Conservation (phyloP, 2,888 invertebrate species). For the Hyposoter dolosus region DNA sequence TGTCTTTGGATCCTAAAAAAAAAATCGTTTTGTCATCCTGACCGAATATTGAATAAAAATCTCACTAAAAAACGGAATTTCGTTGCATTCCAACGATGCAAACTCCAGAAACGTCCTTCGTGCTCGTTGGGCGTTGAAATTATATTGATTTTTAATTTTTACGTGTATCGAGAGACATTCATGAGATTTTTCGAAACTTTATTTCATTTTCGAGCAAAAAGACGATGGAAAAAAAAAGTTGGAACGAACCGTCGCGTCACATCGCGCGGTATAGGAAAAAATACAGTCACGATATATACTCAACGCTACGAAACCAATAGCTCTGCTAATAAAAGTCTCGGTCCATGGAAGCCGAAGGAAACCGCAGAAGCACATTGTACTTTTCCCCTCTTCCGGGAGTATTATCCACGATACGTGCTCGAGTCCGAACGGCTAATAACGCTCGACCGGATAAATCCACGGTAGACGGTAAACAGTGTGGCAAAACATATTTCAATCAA, state of each 20-base stretch:
- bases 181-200: neutral
- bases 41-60: too few species aligned
- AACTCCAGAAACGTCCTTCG: too few species aligned
- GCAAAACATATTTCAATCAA: constrained; percentile 82
- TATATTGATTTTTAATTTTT: neutral
- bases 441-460: constrained; percentile 74
- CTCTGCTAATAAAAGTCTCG: constrained; percentile 34
- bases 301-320: constrained; percentile 11
- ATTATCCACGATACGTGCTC: constrained; percentile 70
- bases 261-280: neutral
- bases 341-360: constrained; percentile 3
- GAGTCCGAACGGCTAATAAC: constrained; percentile 71
- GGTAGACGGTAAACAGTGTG: constrained; percentile 77
- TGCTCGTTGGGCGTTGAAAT: too few species aligned
- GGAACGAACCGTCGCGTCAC: neutral
- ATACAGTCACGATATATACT: neutral
- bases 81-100: too few species aligned
- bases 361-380: constrained; percentile 11
- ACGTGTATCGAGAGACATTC: neutral
- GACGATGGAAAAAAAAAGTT: neutral
- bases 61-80: too few species aligned
- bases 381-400: constrained; percentile 36
- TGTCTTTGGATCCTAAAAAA: too few species aligned
- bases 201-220: neutral
- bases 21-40: too few species aligned